phyloP scores from a whole-genome alignment of 1,140 invertebrate species.

The Cardiocondyla obscurior region DNA sequence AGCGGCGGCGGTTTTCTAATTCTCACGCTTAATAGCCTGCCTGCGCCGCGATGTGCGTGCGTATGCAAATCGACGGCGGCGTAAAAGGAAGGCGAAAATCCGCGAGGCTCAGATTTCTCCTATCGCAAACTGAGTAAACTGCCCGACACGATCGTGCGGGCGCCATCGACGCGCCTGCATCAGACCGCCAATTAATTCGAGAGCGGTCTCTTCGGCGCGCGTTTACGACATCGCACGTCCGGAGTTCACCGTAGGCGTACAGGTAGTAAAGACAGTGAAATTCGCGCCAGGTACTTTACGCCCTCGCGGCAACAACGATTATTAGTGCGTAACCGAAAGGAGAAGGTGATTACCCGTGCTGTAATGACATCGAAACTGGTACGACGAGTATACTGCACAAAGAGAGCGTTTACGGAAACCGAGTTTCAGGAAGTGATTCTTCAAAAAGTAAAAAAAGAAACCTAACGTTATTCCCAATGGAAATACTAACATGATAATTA shows the following conservation, averaged over 20 bases:
- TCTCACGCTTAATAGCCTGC: constrained; percentile 66
- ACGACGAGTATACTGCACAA: not conserved
- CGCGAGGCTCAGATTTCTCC: constrained; percentile 59
- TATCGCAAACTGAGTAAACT: constrained; percentile 43
- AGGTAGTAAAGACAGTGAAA: not conserved
- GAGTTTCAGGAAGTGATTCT: not conserved
- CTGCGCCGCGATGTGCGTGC: constrained; percentile 35
- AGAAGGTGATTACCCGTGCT: not conserved
- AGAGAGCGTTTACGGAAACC: not conserved
- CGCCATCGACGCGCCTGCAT: constrained; percentile 19
- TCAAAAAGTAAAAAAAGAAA: not conserved
- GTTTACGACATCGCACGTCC: constrained; percentile 22
- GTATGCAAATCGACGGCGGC: constrained; percentile 62
- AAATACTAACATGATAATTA: not conserved
- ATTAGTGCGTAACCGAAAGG: constrained; percentile 28
- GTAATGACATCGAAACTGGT: not conserved
- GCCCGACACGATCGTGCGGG: constrained; percentile 24
- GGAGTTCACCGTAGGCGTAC: not conserved
- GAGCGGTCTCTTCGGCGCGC: not conserved
- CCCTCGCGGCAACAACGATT: constrained; percentile 14
- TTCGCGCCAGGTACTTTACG: not conserved
- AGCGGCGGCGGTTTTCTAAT: constrained; percentile 64
- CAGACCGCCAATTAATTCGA: constrained; percentile 54
- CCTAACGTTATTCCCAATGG: not conserved
- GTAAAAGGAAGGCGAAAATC: constrained; percentile 56